phyloP scores from a whole-genome alignment of 2,113 vertebrate genomes.

The Carettochelys insculpta region DNA sequence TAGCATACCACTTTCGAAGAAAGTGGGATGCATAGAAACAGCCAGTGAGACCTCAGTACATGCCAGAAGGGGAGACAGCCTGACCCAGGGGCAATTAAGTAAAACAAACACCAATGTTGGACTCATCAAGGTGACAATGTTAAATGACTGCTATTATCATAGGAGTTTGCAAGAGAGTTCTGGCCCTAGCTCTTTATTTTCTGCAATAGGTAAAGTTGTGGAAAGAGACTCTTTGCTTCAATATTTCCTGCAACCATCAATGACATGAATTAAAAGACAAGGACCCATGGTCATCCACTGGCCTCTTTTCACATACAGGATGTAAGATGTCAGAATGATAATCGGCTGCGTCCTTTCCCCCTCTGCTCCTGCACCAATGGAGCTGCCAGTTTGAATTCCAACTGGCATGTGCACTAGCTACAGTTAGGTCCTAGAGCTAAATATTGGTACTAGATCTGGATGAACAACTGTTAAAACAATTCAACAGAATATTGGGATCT shows the following conservation, averaged over 20 bases:
- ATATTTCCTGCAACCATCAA: neutral
- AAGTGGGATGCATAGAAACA: no score
- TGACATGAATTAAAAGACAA: neutral
- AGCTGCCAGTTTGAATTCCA: neutral
- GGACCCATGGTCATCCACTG: neutral
- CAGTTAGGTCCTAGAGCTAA: neutral
- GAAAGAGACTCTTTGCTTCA: neutral
- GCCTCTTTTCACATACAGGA: neutral
- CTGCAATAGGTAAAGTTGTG: neutral
- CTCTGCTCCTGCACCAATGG: neutral
- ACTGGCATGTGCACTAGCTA: neutral
- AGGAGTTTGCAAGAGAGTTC: neutral
- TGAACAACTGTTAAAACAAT: neutral
- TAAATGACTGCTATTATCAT: neutral
- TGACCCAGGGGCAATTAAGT: neutral
- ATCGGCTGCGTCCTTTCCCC: no score
- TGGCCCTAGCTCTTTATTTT: neutral
- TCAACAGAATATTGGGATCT: neutral
- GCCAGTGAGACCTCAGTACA: no score
- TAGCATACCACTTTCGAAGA: no score
- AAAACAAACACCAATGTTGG: neutral
- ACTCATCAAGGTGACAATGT: neutral
- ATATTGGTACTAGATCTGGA: neutral
- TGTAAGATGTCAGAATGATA: neutral
- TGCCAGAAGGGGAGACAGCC: no score